Evolutionary conservation across 2,797 vertebrate species (phyloP).

Genomic region (Phataginus tetradactyla): DNA sequence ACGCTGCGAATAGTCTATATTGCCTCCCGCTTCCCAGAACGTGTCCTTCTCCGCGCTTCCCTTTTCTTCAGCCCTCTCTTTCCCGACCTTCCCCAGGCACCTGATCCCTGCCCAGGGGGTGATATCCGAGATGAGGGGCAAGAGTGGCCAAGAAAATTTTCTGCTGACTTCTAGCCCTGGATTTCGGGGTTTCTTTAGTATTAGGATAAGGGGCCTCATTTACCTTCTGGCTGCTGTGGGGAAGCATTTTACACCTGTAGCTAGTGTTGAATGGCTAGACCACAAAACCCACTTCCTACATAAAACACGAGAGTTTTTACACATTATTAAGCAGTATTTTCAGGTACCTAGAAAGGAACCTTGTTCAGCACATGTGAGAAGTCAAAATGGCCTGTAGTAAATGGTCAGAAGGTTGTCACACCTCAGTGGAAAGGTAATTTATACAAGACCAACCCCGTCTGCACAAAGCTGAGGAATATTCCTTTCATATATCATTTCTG

Average conservation of each 20-base stretch:
- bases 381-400: background rate
- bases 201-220: background rate
- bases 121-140: background rate
- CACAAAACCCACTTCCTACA: background rate
- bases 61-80: background rate
- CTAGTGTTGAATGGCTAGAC: background rate
- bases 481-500: background rate
- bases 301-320: background rate
- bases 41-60: background rate
- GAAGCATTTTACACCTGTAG: conserved; percentile 54
- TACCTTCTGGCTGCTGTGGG: background rate
- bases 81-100: background rate
- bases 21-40: background rate
- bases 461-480: background rate
- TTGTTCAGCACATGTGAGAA: background rate
- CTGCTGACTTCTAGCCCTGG: background rate
- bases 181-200: background rate
- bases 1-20: background rate
- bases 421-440: background rate
- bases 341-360: background rate
- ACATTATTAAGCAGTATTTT: background rate
- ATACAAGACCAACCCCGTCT: background rate
- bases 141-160: background rate
- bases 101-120: background rate
- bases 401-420: background rate